Base-by-base conservation (phyloP, 1,140 invertebrate species). In the Stenopsyche tienmushanensis region DNA sequence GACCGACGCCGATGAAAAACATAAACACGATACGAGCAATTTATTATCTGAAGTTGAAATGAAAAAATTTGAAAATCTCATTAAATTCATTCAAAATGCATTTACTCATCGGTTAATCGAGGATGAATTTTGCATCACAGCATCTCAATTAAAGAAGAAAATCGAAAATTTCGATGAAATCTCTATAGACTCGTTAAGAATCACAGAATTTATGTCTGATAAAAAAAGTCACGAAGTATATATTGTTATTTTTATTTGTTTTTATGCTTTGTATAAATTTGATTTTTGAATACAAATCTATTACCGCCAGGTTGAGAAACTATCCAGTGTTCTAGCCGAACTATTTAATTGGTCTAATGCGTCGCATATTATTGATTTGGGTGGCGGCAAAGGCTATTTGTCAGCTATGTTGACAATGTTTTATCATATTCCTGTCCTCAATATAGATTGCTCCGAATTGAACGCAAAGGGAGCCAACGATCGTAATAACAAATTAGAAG, bases 341-440 rank as follows among this genome's bases (percentile, higher is more conserved):
- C 65, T 85, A 5, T 70, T 73, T 10, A 67, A 71, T 8, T 71
- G 64, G 2, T 49, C 62, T 13, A 58, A 54, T 5, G 47, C 77
- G 0, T 72, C 74, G 0, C 80, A 83, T 73, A 82, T 93, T 65
- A 83, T 95, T 42, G 93, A 96, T 77, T 85, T 91, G 26, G 93
- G 93, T 0, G 92, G 92, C 77, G 93, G 93, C 0, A 91, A 91
- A 76, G 93, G 92, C 0, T 92, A 94, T 77, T 77, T 95, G 0
- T 89, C 89, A 25, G 87, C 87, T 0, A 82, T 88, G 55, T 76
- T 96, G 45, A 83, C 88, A 0, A 81, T 92, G 2, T 81, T 86
- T 59, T 86, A 90, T 77, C 75, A 84, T 5, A 76, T 92, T 52
- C 85, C 86, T 20, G 89, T 93, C 23, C 78, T 95, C 2, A 91